Evolutionary conservation across 2,888 invertebrate genomes (phyloP), one percentile per base, ranked within the genome.

Genomic region (Phorcus lineatus): DNA sequence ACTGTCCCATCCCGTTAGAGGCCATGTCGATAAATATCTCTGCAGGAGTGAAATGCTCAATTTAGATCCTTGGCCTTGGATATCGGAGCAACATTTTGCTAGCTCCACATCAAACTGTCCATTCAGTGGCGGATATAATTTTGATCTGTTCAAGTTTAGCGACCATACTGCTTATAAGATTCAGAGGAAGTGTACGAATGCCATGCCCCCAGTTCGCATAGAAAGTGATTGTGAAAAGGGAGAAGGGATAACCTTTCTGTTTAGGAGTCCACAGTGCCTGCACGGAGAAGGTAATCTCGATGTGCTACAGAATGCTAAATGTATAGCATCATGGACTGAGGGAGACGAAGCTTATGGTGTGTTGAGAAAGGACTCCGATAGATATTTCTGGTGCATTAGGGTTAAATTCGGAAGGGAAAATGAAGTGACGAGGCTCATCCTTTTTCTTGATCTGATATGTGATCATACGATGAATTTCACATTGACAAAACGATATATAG

Each of bases 381-480:
- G 83, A 9, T 74, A 82, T 11, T 84, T 84, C 76, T 86, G 83
- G 79, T 86, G 86, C 24, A 79, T 85, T 31, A 52, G 86, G 24
- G 80, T 86, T 4, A 55, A 31, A 31, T 76, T 28, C 28, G 76
- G 54, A 54, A 54, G 70, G 17, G 52, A 74, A 13, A 78, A 78
- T 9, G 80, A 76, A 19, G 67, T 80, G 1, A 54, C 66, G 16
- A 79, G 40, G 40, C 66, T 81, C 16, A 79, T 70, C 40, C 47
- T 83, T 0, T 83, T 83, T 62, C 62, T 83, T n/a, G 82, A 83
- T 53, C 70, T 67, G 40, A 74, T 83, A 28, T 83, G 82, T 76
- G 78, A 83, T 40, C 70, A 78, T 17, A 76, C 74, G 17, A 47
- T 52, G 28, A 81, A 76, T 40, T 66, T 81, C 28, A 55, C 66